Base-by-base conservation (phyloP, 2,888 invertebrate species). In the Reticulitermes lucifugus region DNA sequence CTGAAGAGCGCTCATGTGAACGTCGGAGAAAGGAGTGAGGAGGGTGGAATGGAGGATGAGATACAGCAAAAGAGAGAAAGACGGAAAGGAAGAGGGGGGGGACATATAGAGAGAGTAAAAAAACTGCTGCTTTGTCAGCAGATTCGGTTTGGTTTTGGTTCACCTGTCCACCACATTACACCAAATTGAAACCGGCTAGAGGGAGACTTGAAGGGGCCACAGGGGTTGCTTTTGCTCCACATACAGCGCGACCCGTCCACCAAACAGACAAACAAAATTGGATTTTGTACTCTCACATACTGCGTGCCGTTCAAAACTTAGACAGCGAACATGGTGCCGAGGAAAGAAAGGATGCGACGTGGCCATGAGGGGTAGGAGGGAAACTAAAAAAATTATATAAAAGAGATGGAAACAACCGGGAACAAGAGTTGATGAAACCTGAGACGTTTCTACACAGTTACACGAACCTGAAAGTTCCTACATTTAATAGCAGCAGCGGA, bases 221-320 rank as follows among this genome's bases (percentile, higher is more conserved):
- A 46, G 10, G 46, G 46, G 46, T 46, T 12, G 46, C 4, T 46
- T 46, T 46, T 46, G 46, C 46, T 46, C 10, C 46, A 59, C 59
- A 59, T 65, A 65, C 65, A 65, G n/a, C 25, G 77, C 51, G 46
- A 65, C 83, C 41, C 59, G 83, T 75, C 83, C 75, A 75, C 83
- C 84, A 84, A 80, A 73, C 83, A 86, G 86, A 84, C 86, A 83
- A 83, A 86, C 86, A 86, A 86, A 86, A 86, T 86, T 86, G 86
- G 86, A 86, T 86, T 86, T 86, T 83, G 85, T 86, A 85, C 85
- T 83, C 86, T 29, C 79, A 71, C 79, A 77, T 73, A 83, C 59
- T 83, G 77, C 77, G 59, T 73, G 77, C 77, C 77, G 77, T 77
- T 77, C 77, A 77, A 77, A 73, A 46, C 77, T 9, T 83, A 71